Percentiles rank a stretch among this genome's conserved stretches.
Conservation (phyloP, 64 coral and sea anemone genomes). For the Astreopora myriophthalma region DNA sequence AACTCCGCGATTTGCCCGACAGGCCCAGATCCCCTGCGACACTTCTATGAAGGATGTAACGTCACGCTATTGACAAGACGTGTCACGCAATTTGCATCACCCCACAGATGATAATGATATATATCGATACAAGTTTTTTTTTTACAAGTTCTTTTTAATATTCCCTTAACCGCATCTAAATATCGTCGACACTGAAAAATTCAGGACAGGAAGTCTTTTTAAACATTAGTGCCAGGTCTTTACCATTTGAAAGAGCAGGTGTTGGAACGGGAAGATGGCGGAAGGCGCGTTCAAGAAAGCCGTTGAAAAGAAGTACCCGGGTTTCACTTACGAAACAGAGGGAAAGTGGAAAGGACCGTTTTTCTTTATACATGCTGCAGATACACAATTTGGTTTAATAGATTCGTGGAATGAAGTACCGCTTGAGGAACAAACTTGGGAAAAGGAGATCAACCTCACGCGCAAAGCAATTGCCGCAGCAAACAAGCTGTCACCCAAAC, state of each 20-base stretch:
- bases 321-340: constrained; percentile 87
- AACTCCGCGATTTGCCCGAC: background rate
- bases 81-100: background rate
- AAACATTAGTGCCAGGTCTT: background rate
- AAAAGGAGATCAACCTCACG: constrained; percentile 85
- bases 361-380: constrained; percentile 92
- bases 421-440: constrained; percentile 75
- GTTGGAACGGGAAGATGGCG: constrained; percentile 63
- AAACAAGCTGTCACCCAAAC: constrained; percentile 86
- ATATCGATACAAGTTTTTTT: no score
- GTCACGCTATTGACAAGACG: background rate
- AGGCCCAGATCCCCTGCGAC: constrained; percentile 8
- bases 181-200: background rate
- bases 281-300: constrained; percentile 64
- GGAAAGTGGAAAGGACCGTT: constrained; percentile 91
- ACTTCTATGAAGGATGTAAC: background rate
- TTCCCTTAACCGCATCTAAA: background rate
- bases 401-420: constrained; percentile 95
- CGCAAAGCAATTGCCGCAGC: constrained; percentile 86
- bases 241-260: constrained; percentile 4
- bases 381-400: constrained; percentile 96
- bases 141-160: no score
- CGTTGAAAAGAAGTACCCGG: constrained; percentile 75
- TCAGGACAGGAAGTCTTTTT: background rate
- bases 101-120: no score